Base-by-base conservation (phyloP, 2,888 invertebrate species). In the Spilosoma lubricipeda region DNA sequence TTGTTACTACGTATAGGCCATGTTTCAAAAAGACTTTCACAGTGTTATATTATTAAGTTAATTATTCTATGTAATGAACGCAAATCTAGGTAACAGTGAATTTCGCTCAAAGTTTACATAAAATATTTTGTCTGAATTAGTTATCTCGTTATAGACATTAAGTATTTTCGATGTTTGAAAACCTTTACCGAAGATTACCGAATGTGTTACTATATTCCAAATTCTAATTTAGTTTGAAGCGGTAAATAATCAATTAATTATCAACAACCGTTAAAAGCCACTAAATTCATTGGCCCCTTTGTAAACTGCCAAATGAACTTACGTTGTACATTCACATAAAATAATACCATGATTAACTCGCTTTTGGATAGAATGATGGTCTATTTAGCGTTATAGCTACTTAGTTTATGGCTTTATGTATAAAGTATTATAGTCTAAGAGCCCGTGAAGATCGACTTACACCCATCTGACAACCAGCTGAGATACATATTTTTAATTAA, bases 231-330 rank as follows among this genome's bases (percentile, higher is more conserved):
- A 36, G 52, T 52, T 30, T 65, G 79, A 83, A 82, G 81, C 73
- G 69, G 69, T 76, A 33, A 3, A 33, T 33, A 72, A 76, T 78
- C 76, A 78, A 79, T 82, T 78, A 77, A 79, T 80, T 75, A 81
- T 77, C 76, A 80, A 77, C 82, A 80, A 59, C 69, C 68, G 20
- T 73, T 70, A 66, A 68, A 68, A 48, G 48, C 72, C 70, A 67
- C 48, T 66, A 75, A 69, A 72, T 67, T 67, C 20, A 70, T 70
- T 75, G 56, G 69, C 33, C 36, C 71, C 48, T 71, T 56, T 68
- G 68, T 69, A 69, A 69, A 73, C 73, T 48, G 68, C 73, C 65
- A 73, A 73, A 73, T 68, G 68, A 72, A 68, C 67, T 45, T 65
- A 48, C 72, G 64, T 68, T 45, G 59, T 23, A 68, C 59, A 27